Evolutionary conservation across 1,140 invertebrate species (phyloP), one percentile per base, ranked within the genome.

Genomic region (Pectinophora gossypiella): DNA sequence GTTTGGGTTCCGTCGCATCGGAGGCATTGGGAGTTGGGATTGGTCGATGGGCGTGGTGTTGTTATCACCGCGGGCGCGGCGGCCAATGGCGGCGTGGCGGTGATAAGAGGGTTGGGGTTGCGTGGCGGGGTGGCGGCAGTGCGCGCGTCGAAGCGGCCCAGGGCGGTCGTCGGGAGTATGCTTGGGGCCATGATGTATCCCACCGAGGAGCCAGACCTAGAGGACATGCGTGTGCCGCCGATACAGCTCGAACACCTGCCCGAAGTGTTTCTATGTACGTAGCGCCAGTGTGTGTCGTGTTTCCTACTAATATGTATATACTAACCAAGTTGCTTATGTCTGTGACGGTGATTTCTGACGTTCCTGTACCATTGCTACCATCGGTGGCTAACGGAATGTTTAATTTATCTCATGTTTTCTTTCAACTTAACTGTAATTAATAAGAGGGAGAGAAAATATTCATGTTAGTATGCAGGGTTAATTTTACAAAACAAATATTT

Each of bases 221-320:
- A 68, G 40, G 86, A 88, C 71, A 87, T 89, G 70, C 88, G 91
- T 69, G 91, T 93, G 59, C 91, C 91, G 54, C 91, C 91, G 57
- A 92, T 93, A 66, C 91, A 92, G 66, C 80, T 94, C 56, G 93
- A 94, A 73, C 90, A 92, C 77, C 89, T 94, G 51, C 94, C 93
- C 1, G 91, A 94, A 75, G 91, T 94, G 76, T 89, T 94, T 56
- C 88, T 93, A 65, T 92, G 93, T 94, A 91, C 90, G 91, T 91
- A 75, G 10, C 52, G 19, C 47, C 44, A 51, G 53, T 56, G 59
- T 65, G 61, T 58, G 48, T n/a, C n/a, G n/a, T n/a, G n/a, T n/a
- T n/a, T n/a, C n/a, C n/a, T n/a, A n/a, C n/a, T n/a, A n/a, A n/a
- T n/a, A n/a, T n/a, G n/a, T n/a, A n/a, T n/a, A n/a, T n/a, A n/a